These are phyloP conservation scores for Drosophila littoralis DNA, from an alignment of 1,140 invertebrate species.

Conservation along the genomic window DNA sequence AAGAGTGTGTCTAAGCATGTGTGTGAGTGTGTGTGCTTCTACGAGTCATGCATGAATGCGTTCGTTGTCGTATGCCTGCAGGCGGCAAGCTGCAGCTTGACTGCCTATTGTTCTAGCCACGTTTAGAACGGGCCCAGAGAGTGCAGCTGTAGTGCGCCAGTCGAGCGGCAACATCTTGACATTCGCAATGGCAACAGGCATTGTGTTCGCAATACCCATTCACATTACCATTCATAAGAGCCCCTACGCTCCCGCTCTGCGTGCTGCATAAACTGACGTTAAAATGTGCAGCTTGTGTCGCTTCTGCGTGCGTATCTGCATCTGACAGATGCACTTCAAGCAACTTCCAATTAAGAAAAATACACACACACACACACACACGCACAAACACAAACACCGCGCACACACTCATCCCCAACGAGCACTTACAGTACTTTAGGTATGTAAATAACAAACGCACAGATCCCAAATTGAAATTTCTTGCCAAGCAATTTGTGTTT, in stretches of 20 bases:
- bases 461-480: slow-evolving; percentile 29
- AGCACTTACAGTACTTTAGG: slow-evolving; percentile 6
- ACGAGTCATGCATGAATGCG: slow-evolving; percentile 55
- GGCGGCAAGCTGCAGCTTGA: slow-evolving; percentile 46
- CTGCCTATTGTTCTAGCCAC: slow-evolving; percentile 58
- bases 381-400: background rate
- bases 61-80: slow-evolving; percentile 44
- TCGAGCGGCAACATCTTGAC: slow-evolving; percentile 67
- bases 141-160: slow-evolving; percentile 52
- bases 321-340: slow-evolving; percentile 35
- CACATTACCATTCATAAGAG: slow-evolving; percentile 12
- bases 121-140: slow-evolving; percentile 7
- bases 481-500: slow-evolving; percentile 51
- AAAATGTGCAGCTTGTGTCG: slow-evolving; percentile 55
- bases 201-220: slow-evolving; percentile 24
- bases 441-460: slow-evolving; percentile 33
- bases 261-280: slow-evolving; percentile 36
- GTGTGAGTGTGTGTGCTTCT: slow-evolving; percentile 19
- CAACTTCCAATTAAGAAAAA: slow-evolving; percentile 51
- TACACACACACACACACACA: background rate
- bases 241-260: background rate
- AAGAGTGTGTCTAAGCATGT: slow-evolving; percentile 22
- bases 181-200: slow-evolving; percentile 44
- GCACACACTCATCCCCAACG: background rate
- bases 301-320: slow-evolving; percentile 13